Percentiles rank a stretch among this genome's conserved stretches.
Conservation (phyloP, 2,888 invertebrate genomes). For the Eueremaeus valkanovi region DNA sequence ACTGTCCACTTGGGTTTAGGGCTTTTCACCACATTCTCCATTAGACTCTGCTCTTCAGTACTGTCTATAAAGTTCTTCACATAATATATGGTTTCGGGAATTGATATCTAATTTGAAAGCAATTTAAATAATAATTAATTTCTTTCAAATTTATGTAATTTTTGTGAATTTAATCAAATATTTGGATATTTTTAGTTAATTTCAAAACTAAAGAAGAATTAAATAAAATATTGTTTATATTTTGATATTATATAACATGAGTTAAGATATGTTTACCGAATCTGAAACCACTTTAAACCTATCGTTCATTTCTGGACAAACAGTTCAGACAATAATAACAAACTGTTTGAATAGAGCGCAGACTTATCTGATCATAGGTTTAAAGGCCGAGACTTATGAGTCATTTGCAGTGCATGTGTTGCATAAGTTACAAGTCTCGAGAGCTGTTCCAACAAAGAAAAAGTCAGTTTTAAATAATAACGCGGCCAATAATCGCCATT, state of each 20-base stretch:
- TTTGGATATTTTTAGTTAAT: too few species aligned
- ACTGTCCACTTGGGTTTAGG: slow-evolving; percentile 96
- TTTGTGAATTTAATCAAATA: too few species aligned
- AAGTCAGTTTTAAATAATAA: too few species aligned
- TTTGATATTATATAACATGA: too few species aligned
- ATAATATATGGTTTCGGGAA: slow-evolving; percentile 56
- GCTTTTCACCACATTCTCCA: slow-evolving; percentile 68
- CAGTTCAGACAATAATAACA: neutral
- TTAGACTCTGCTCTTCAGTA: slow-evolving; percentile 61
- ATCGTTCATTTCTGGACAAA: neutral
- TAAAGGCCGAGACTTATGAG: neutral
- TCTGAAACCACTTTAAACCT: slow-evolving; percentile 1
- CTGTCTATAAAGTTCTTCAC: slow-evolving; percentile 78
- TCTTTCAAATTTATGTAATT: too few species aligned
- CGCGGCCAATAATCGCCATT: too few species aligned
- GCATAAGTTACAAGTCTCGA: too few species aligned
- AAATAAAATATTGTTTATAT: neutral
- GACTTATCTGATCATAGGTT: neutral
- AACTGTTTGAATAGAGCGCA: neutral
- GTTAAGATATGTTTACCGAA: neutral
- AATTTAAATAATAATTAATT: too few species aligned
- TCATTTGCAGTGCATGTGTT: too few species aligned
- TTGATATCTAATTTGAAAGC: neutral
- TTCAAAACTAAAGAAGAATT: too few species aligned
- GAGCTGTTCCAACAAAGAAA: too few species aligned